These are phyloP conservation scores for Perizoma flavofasciatum DNA, from an alignment of 2,888 invertebrate species.

Conservation along the genomic window DNA sequence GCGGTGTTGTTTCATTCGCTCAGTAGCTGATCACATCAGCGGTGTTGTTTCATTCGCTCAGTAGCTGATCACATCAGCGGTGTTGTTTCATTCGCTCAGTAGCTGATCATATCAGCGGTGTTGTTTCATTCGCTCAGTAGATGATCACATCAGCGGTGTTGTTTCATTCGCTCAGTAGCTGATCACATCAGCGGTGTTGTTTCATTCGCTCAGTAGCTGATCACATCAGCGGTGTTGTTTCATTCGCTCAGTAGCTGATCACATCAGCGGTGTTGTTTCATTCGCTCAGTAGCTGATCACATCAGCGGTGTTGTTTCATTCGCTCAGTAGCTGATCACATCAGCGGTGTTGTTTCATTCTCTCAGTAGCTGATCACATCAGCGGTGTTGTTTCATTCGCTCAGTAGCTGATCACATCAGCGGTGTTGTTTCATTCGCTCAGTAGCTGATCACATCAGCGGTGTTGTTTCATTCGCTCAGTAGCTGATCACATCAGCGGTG, in stretches of 20 bases:
- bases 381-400: constrained; percentile 64
- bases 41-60: constrained; percentile 66
- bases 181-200: constrained; percentile 40
- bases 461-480: constrained; percentile 63
- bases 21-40: constrained; percentile 11
- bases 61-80: constrained; percentile 11
- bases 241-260: constrained; percentile 46
- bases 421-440: constrained; percentile 66
- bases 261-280: constrained; percentile 54
- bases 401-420: constrained; percentile 11
- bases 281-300: constrained; percentile 42
- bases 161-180: constrained; percentile 57
- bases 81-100: constrained; percentile 63
- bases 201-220: constrained; percentile 52
- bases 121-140: constrained; percentile 60
- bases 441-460: constrained; percentile 11
- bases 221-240: constrained; percentile 50
- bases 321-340: constrained; percentile 32
- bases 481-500: constrained; percentile 11
- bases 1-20: constrained; percentile 64
- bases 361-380: constrained; percentile 28
- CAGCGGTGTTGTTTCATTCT: constrained; percentile 62
- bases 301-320: constrained; percentile 61
- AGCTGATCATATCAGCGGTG: constrained; percentile 10
- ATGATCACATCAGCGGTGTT: constrained; percentile 12